Evolutionary conservation across 2,797 vertebrate species (phyloP).

Genomic region (Eremophila alpestris): DNA sequence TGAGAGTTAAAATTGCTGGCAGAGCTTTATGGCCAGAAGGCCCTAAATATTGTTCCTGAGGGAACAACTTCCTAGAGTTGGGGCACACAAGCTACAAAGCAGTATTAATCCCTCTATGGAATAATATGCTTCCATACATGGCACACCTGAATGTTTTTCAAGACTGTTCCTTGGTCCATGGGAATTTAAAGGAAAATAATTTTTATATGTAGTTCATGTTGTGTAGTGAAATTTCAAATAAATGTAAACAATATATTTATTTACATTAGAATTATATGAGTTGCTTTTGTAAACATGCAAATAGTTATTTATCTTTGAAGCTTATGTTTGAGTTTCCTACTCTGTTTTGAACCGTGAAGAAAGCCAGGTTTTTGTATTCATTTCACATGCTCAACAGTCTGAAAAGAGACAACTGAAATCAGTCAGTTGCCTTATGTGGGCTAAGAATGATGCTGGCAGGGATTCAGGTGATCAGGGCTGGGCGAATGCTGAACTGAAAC

Average conservation of each 20-base stretch:
- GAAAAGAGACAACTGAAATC: slow-evolving; percentile 1
- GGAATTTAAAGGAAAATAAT: not conserved
- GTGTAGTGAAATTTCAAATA: not conserved
- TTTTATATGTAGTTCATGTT: not conserved
- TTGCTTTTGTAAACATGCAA: not conserved
- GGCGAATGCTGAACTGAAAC: not conserved
- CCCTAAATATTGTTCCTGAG: not conserved
- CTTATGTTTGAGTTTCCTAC: not conserved
- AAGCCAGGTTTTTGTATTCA: slow-evolving; percentile 1
- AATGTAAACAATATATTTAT: not conserved
- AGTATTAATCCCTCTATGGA: not conserved
- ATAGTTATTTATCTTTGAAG: not conserved
- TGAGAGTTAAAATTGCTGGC: not conserved
- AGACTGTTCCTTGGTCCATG: not conserved
- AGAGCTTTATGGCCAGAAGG: not conserved
- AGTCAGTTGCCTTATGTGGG: not conserved
- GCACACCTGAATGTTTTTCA: not conserved
- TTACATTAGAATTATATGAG: not conserved
- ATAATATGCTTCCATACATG: not conserved
- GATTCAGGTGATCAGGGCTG: not conserved
- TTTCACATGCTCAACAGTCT: not conserved
- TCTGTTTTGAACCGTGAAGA: not conserved
- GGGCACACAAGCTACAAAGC: not conserved
- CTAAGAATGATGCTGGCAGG: not conserved
- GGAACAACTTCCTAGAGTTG: not conserved